phyloP scores from a whole-genome alignment of 2,888 invertebrate species.

The Polia nebulosa region DNA sequence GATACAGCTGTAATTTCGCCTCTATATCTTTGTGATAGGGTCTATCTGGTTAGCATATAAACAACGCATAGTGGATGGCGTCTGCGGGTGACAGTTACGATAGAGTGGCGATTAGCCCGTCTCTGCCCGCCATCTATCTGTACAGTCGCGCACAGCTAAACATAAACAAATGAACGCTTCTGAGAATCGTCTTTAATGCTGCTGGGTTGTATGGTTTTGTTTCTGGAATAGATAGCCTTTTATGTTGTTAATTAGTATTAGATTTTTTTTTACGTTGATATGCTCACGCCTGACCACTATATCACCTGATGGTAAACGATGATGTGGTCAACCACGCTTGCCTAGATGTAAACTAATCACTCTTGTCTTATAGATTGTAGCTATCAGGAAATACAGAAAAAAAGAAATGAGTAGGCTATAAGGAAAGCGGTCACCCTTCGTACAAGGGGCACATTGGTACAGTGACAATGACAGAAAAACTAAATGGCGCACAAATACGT shows the following conservation, averaged over 20 bases:
- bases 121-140: conserved; percentile 77
- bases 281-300: no score
- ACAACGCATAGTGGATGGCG: conserved; percentile 69
- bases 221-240: conserved; percentile 12
- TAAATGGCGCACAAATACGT: no score
- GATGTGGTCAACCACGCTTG: no score
- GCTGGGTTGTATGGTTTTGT: conserved; percentile 35
- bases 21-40: conserved; percentile 49
- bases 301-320: no score
- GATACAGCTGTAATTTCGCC: conserved; percentile 28
- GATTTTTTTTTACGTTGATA: no score
- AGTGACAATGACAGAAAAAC: no score
- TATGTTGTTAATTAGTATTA: background rate
- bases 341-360: no score
- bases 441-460: no score
- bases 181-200: conserved; percentile 37
- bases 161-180: conserved; percentile 62
- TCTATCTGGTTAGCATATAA: conserved; percentile 57
- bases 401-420: no score
- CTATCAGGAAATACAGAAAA: no score
- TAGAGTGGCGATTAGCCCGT: conserved; percentile 86
- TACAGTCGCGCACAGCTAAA: conserved; percentile 50
- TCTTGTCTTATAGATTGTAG: no score
- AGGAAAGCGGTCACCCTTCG: no score
- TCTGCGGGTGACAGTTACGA: conserved; percentile 82